phyloP scores from a whole-genome alignment of 2,888 invertebrate genomes.

The Erebia epiphron region DNA sequence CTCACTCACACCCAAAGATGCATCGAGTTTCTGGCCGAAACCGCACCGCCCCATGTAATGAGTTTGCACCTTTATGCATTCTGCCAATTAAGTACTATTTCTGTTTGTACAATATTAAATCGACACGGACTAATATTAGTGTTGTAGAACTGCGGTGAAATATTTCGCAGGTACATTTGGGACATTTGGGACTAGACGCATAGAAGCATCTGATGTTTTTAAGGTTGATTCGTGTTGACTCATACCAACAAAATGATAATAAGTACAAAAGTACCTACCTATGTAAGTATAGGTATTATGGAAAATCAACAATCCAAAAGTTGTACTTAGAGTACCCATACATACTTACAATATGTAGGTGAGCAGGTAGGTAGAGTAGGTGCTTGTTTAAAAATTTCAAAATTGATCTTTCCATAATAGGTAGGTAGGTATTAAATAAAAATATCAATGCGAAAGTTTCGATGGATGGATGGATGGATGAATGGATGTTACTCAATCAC shows the following conservation, averaged over 20 bases:
- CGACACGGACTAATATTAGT: conserved; percentile 41
- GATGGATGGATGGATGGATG: too few relatives aligned
- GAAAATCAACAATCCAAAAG: too few relatives aligned
- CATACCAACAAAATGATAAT: background rate
- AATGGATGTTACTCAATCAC: too few relatives aligned
- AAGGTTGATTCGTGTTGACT: background rate
- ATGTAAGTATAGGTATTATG: too few relatives aligned
- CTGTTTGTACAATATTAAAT: conserved; percentile 42
- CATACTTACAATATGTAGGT: too few relatives aligned
- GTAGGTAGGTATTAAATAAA: too few relatives aligned
- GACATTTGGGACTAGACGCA: conserved; percentile 6
- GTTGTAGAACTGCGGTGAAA: conserved; percentile 28
- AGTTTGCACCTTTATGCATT: conserved; percentile 66
- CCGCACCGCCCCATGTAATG: conserved; percentile 73
- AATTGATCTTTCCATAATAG: too few relatives aligned
- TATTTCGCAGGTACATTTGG: conserved; percentile 23
- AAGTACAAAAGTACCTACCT: too few relatives aligned
- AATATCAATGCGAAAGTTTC: too few relatives aligned
- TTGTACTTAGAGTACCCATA: background rate
- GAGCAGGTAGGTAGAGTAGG: too few relatives aligned
- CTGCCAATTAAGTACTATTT: conserved; percentile 43
- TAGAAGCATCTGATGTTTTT: conserved; percentile 6
- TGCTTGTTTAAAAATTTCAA: too few relatives aligned
- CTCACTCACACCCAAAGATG: conserved; percentile 79
- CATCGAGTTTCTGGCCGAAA: conserved; percentile 78